Percentiles rank a stretch among this genome's conserved stretches.
phyloP scores from a whole-genome alignment of 2,888 invertebrate genomes.

The Teleiodes luculella region DNA sequence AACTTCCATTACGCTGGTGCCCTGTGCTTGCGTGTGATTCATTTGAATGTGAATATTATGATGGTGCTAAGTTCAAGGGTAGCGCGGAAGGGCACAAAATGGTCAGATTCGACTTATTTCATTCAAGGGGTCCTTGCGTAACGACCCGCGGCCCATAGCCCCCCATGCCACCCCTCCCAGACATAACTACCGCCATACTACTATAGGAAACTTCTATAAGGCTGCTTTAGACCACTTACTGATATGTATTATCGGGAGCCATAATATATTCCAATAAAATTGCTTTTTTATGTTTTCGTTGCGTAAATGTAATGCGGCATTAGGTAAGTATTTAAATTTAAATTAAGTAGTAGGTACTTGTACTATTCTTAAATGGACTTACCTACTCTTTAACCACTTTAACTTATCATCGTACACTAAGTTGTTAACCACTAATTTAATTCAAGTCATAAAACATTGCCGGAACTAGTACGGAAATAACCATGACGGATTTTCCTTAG shows the following conservation, averaged over 20 bases:
- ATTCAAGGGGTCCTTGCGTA: conserved; percentile 4
- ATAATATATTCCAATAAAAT: neutral
- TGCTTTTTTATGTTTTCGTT: neutral
- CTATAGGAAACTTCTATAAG: neutral
- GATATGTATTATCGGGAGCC: neutral
- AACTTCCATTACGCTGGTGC: too few relatives aligned
- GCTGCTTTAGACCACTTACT: neutral
- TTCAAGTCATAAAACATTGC: neutral
- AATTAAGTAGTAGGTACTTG: too few relatives aligned
- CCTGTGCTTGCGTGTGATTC: too few relatives aligned
- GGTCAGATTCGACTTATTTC: too few relatives aligned
- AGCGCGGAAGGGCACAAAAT: too few relatives aligned
- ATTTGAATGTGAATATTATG: too few relatives aligned
- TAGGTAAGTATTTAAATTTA: neutral
- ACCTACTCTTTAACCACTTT: too few relatives aligned
- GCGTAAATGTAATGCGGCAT: neutral
- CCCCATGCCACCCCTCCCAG: neutral
- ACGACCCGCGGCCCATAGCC: conserved; percentile 8
- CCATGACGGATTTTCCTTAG: too few relatives aligned
- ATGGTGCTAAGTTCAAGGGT: too few relatives aligned
- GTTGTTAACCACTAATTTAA: too few relatives aligned
- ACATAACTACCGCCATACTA: neutral
- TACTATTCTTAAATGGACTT: neutral
- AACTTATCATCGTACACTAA: too few relatives aligned
- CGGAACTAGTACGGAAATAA: neutral